Percentiles rank a stretch among this genome's conserved stretches.
Evolutionary conservation across 2,888 invertebrate species (phyloP).

Genomic region (Ornithoptera priamus): DNA sequence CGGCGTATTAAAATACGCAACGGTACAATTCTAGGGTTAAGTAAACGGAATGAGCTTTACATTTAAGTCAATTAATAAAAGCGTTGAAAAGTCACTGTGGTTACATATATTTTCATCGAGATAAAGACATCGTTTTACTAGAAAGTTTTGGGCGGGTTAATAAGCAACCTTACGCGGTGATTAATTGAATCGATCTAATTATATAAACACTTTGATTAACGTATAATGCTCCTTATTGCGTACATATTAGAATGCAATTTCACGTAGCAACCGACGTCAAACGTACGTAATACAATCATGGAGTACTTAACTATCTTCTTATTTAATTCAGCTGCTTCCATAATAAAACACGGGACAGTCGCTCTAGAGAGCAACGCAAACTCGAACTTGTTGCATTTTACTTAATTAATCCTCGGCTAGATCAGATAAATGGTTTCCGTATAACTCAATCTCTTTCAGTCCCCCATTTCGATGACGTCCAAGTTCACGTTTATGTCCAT

Average conservation of each 20-base stretch:
- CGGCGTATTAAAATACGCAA: slow-evolving; percentile 26
- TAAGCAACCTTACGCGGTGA: slow-evolving; percentile 28
- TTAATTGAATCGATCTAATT: slow-evolving; percentile 27
- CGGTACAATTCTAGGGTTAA: slow-evolving; percentile 50
- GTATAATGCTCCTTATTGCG: slow-evolving; percentile 32
- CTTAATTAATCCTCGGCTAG: slow-evolving; percentile 73
- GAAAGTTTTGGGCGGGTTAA: slow-evolving; percentile 24
- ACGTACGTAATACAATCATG: slow-evolving; percentile 45
- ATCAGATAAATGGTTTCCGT: slow-evolving; percentile 67
- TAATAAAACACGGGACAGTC: slow-evolving; percentile 72
- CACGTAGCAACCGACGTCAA: slow-evolving; percentile 37
- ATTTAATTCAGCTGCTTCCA: slow-evolving; percentile 69
- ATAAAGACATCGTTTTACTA: slow-evolving; percentile 23
- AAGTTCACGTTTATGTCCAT: slow-evolving; percentile 26
- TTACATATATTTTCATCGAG: slow-evolving; percentile 22
- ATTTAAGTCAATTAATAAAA: slow-evolving; percentile 52
- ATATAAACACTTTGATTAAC: slow-evolving; percentile 4
- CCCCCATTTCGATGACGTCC: slow-evolving; percentile 20
- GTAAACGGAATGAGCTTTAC: slow-evolving; percentile 56
- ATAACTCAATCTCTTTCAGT: slow-evolving; percentile 47
- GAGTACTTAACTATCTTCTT: slow-evolving; percentile 50
- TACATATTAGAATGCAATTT: slow-evolving; percentile 38
- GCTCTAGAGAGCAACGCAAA: slow-evolving; percentile 72
- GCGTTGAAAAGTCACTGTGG: slow-evolving; percentile 35
- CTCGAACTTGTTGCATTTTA: slow-evolving; percentile 78